Percentiles rank a stretch among this genome's conserved stretches.
These are phyloP conservation scores for Spinibarbus caldwelli DNA, from an alignment of 2,797 vertebrate genomes.

Conservation along the genomic window DNA sequence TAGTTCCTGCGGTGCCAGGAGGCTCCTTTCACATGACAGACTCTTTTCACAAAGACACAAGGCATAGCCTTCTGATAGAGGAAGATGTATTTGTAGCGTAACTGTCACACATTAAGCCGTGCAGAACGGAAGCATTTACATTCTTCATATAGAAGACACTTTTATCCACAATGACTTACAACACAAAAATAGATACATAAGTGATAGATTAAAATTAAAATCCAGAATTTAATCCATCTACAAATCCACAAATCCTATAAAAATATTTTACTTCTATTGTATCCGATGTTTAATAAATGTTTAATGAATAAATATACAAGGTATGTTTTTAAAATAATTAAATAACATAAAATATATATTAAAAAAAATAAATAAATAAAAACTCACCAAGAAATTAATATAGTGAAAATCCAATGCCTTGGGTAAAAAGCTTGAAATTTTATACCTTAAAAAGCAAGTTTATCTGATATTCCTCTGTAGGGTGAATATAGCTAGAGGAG, in stretches of 20 bases:
- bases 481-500: conserved; percentile 27
- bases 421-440: conserved; percentile 29
- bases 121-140: background rate
- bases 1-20: conserved; percentile 66
- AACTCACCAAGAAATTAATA: conserved; percentile 47
- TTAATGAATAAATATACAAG: background rate
- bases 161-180: background rate
- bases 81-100: conserved; percentile 17
- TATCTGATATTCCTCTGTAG: conserved; percentile 30
- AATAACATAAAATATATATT: background rate
- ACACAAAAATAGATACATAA: background rate
- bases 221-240: background rate
- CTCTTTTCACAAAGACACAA: conserved; percentile 58
- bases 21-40: conserved; percentile 63
- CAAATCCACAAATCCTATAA: background rate
- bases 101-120: background rate
- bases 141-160: background rate
- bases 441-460: conserved; percentile 35
- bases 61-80: conserved; percentile 1
- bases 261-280: background rate
- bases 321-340: background rate
- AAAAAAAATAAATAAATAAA: conserved; percentile 7
- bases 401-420: conserved; percentile 27
- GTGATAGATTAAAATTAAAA: background rate
- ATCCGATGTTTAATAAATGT: background rate